These are phyloP conservation scores for Ochlodes sylvanus DNA, from an alignment of 2,888 invertebrate genomes.

Conservation along the genomic window DNA sequence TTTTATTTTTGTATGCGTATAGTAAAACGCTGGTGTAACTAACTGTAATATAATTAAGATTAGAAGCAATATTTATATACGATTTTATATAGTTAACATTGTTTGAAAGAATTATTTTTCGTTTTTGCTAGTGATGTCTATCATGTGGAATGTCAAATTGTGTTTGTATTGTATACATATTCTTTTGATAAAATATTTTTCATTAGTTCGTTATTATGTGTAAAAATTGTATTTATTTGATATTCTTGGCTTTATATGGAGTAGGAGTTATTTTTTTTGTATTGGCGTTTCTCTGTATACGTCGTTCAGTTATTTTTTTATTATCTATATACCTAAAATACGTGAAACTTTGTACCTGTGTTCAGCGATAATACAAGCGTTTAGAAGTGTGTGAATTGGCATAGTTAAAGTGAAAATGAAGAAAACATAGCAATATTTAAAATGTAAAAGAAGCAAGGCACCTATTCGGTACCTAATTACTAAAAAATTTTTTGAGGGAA, in stretches of 20 bases:
- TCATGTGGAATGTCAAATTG: slow-evolving; percentile 45
- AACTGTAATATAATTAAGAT: neutral
- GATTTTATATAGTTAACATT: slow-evolving; percentile 51
- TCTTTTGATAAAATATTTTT: slow-evolving; percentile 26
- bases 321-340: too few species aligned
- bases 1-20: neutral
- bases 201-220: slow-evolving; percentile 27
- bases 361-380: too few species aligned
- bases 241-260: slow-evolving; percentile 8
- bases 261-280: neutral
- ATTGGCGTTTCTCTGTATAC: slow-evolving; percentile 8
- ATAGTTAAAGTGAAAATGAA: too few species aligned
- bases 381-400: too few species aligned
- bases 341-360: too few species aligned
- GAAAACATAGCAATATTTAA: too few species aligned
- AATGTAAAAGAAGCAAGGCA: too few species aligned
- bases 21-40: neutral
- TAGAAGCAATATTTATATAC: slow-evolving; percentile 55
- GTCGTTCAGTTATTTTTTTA: neutral
- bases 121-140: slow-evolving; percentile 59
- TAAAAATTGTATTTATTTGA: slow-evolving; percentile 35
- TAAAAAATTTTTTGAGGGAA: too few species aligned
- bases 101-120: slow-evolving; percentile 53
- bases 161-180: slow-evolving; percentile 37
- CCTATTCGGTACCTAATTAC: too few species aligned